Percentiles rank a stretch among this genome's conserved stretches.
Conservation (phyloP, 1,140 invertebrate genomes). For the Sitophilus oryzae region DNA sequence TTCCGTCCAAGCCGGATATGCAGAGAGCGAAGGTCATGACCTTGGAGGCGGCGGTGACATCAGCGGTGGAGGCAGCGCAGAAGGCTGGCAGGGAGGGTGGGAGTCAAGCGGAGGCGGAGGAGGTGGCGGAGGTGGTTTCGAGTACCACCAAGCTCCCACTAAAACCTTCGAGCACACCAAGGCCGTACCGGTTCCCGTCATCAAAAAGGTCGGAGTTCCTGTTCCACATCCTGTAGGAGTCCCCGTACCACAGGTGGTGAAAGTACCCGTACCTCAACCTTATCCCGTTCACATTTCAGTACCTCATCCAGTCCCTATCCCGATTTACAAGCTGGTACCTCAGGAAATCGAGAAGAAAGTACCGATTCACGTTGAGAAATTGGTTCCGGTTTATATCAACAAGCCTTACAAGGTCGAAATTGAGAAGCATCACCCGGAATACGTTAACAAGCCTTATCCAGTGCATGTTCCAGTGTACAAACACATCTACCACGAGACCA, state of each 20-base stretch:
- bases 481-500: conserved; percentile 58
- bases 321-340: conserved; percentile 62
- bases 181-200: conserved; percentile 63
- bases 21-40: conserved; percentile 35
- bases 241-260: conserved; percentile 66
- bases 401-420: conserved; percentile 72
- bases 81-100: conserved; percentile 30
- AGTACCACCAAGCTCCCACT: conserved; percentile 44
- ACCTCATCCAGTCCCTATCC: conserved; percentile 66
- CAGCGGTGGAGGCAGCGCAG: conserved; percentile 22
- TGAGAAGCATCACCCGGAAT: conserved; percentile 69
- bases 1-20: conserved; percentile 29
- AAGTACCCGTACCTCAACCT: conserved; percentile 67
- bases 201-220: conserved; percentile 68
- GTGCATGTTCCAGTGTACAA: conserved; percentile 76
- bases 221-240: conserved; percentile 69
- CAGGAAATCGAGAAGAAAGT: conserved; percentile 65
- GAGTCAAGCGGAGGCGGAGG: conserved; percentile 32
- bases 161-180: conserved; percentile 60
- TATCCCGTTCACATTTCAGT: conserved; percentile 65
- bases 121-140: conserved; percentile 29
- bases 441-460: conserved; percentile 66
- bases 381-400: conserved; percentile 68
- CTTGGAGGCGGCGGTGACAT: conserved; percentile 29
- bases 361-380: conserved; percentile 69